Conservation (phyloP, 2,888 invertebrate species). For the Adelognathus sp. region DNA sequence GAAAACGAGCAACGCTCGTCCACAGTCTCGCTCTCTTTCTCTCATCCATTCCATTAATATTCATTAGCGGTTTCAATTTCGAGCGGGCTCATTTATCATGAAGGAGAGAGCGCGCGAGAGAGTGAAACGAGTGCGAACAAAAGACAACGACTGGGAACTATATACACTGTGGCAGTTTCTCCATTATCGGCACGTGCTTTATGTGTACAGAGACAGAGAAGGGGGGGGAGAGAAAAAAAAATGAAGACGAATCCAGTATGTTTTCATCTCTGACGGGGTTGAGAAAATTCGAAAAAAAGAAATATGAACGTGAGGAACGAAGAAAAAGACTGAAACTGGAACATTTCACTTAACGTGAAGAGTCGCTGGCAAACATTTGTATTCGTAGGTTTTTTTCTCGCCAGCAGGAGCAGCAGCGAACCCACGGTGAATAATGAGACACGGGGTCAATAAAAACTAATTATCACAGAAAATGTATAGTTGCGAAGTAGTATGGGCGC, state of each 20-base stretch:
- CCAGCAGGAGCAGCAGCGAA: no score
- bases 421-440: slow-evolving; percentile 19
- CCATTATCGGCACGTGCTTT: slow-evolving; percentile 36
- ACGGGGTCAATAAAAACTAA: slow-evolving; percentile 38
- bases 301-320: background rate
- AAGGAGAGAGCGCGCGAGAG: no score
- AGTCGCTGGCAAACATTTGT: slow-evolving; percentile 19
- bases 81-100: slow-evolving; percentile 61
- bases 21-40: slow-evolving; percentile 7
- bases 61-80: slow-evolving; percentile 65
- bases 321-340: background rate
- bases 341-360: background rate
- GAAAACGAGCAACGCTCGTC: slow-evolving; percentile 23
- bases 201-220: no score
- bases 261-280: background rate
- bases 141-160: background rate
- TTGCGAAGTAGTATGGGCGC: background rate
- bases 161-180: slow-evolving; percentile 8
- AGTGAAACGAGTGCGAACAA: slow-evolving; percentile 13
- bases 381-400: slow-evolving; percentile 11
- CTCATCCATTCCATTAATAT: slow-evolving; percentile 54
- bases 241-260: slow-evolving; percentile 7
- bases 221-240: no score
- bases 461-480: slow-evolving; percentile 42
- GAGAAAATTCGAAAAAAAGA: background rate